phyloP scores from a whole-genome alignment of 2,797 vertebrate species.

The Enteromius anoplus region DNA sequence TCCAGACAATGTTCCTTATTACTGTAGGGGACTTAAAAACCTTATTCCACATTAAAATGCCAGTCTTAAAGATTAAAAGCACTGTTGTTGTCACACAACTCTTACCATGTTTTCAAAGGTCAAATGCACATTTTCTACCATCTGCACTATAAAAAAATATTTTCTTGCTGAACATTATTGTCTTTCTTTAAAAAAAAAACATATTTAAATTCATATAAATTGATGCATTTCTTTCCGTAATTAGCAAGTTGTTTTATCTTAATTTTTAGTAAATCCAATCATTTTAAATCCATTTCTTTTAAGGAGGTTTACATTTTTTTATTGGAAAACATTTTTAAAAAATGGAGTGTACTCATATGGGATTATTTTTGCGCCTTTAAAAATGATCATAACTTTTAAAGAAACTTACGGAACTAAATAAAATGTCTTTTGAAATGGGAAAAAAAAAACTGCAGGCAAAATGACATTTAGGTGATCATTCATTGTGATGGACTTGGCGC shows the following conservation, averaged over 20 bases:
- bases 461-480: background rate
- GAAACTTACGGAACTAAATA: background rate
- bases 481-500: background rate
- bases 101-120: background rate
- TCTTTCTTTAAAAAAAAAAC: background rate
- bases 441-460: background rate
- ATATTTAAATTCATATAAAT: background rate
- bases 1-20: constrained; percentile 20
- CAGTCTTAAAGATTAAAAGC: background rate
- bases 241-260: background rate
- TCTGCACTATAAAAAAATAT: background rate
- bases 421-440: background rate
- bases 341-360: background rate
- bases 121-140: background rate
- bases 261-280: background rate
- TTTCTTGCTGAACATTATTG: background rate
- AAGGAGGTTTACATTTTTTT: background rate
- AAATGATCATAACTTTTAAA: background rate
- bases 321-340: background rate
- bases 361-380: background rate
- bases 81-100: background rate
- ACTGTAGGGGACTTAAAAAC: background rate
- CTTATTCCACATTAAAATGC: background rate
- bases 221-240: background rate
- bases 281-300: background rate